A percentile compares a stretch with the other conserved stretches of the same genome.
These are phyloP conservation scores for Camponotus floridanus DNA, from an alignment of 1,140 invertebrate species.

Conservation along the genomic window DNA sequence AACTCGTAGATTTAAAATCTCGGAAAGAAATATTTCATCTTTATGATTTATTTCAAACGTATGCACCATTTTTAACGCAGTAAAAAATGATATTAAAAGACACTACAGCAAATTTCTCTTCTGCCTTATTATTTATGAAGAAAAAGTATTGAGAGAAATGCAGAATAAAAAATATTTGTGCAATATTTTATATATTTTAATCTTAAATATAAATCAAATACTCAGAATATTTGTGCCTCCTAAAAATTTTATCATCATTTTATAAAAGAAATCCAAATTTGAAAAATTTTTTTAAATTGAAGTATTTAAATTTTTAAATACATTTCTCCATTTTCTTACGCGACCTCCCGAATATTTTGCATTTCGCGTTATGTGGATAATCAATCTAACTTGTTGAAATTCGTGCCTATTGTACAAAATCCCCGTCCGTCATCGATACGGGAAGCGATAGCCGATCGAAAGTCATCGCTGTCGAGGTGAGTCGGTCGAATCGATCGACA, in stretches of 20 bases:
- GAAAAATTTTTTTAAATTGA: no score
- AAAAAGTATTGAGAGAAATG: not conserved
- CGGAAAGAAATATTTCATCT: not conserved
- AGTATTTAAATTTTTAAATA: not conserved
- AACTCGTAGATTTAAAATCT: not conserved
- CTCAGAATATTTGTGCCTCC: no score
- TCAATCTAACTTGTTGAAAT: conserved; percentile 28
- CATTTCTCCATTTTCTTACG: not conserved
- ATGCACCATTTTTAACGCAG: not conserved
- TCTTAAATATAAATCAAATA: no score
- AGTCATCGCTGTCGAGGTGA: conserved; percentile 33
- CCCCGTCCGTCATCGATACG: conserved; percentile 28
- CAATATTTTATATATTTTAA: no score
- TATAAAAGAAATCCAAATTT: no score
- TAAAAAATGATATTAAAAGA: not conserved
- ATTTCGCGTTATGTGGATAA: not conserved
- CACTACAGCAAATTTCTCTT: not conserved
- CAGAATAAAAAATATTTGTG: no score
- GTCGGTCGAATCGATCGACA: conserved; percentile 11
- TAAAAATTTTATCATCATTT: no score
- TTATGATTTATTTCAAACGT: conserved; percentile 4
- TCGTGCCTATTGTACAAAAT: not conserved
- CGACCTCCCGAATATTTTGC: not conserved
- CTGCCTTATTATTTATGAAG: not conserved
- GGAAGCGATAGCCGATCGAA: conserved; percentile 56